Base-by-base conservation (phyloP, 2,888 invertebrate species). In the Patella caerulea region DNA sequence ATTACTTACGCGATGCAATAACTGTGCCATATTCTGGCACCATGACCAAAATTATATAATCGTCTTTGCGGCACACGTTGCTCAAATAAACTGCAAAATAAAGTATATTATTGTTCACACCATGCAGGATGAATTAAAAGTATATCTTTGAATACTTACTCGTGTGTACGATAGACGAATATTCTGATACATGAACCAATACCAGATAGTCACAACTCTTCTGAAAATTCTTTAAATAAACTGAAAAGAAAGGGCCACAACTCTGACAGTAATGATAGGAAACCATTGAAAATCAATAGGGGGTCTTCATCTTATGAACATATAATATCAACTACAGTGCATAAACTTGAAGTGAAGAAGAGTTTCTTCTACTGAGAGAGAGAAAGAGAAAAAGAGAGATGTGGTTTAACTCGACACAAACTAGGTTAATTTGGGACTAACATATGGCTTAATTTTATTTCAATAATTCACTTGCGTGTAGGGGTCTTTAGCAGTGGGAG, bases 181-280 rank as follows among this genome's bases (percentile, higher is more conserved):
- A 81, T 69, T 85, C 85, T 29, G 85, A 82, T 4, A 83, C 82
- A 76, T 85, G 83, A 2, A 85, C 81, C n/a, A 85, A 70, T n/a
- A 82, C 72, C 9, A 84, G 76, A 17, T 78, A 53, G 75, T 84
- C 84, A 11, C 72, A 77, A 19, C 77, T 71, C 19, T 78, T 54
- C 54, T 73, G 79, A 15, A 76, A 72, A 71, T 84, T 77, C 12
- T 76, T 55, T n/a, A 72, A 72, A 69, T 84, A 84, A 79, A 83
- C 84, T 84, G 82, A 29, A 80, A 81, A 15, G 77, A n/a, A 71
- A 17, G 45, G 45, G 45, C 7, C 45, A 45, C 1, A 45, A 45
- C 45, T 45, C 45, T 45, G 45, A 45, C 45, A 45, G 9, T 45
- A 45, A 45, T 45, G 7, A 45, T 9, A 1, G 45, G 7, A 45